Evolutionary conservation across 2,113 vertebrate genomes (phyloP), one percentile per base, ranked within the genome.

Genomic region (Lophochroa leadbeateri): DNA sequence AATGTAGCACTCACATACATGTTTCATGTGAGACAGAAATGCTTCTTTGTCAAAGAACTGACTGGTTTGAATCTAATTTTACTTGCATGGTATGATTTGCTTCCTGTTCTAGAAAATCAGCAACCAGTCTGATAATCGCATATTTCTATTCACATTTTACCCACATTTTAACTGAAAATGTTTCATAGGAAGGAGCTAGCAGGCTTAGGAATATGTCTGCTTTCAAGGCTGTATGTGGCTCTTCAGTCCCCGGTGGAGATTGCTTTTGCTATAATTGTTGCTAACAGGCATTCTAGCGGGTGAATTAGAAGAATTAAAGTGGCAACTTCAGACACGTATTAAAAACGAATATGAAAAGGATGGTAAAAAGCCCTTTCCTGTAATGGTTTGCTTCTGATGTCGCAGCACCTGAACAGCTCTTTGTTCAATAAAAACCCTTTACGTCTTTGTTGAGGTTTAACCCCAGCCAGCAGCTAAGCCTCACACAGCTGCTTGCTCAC

Each of bases 271-370:
- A 0, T 58, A 61, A n/a, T 47, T 88, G 55, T 90, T 92, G 68
- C 89, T 78, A 67, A 75, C 57, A 80, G 86, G 39, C 70, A 68
- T 89, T 70, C 44, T 55, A 10, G 57, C 33, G 81, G 50, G 49
- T 71, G 70, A 88, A 86, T 55, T 84, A 71, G 78, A 94, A 92
- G 68, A 72, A 86, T 89, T 80, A 81, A 95, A 93, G 87, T 57
- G 71, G 60, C 84, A 96, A 52, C 69, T 86, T 92, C 68, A 78
- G 68, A 31, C 60, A 41, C 12, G 16, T 72, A 70, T 58, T 86
- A 53, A 83, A 86, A 41, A 41, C 13, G 33, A 17, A 79, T 21
- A 46, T 13, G 37, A 61, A 81, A 90, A 71, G 21, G 61, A 13
- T 49, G 37, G 47, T 74, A 57, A 52, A 78, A 81, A 89, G 39